Base-by-base conservation (phyloP, 1,140 invertebrate species). In the Bemisia tabaci region DNA sequence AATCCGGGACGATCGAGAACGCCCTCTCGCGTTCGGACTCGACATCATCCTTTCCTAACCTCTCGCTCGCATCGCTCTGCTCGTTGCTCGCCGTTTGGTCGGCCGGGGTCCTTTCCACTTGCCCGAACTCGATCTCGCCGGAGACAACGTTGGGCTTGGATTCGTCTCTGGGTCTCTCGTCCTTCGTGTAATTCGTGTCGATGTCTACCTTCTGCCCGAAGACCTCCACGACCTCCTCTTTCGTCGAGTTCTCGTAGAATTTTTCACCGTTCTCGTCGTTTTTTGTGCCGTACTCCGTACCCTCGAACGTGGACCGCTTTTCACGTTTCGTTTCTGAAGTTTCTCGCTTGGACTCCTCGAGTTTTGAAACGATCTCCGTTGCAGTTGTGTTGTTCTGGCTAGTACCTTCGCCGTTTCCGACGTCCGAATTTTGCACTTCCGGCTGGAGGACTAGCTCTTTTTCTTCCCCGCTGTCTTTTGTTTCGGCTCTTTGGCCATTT, bases 41-140 rank as follows among this genome's bases (percentile, higher is more conserved):
- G n/a, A n/a, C n/a, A 27, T 62, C 26, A 26, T 11, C 27, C 22
- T 63, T 22, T 22, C 27, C 59, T 67, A 22, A 64, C 39, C 59
- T 27, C 23, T 67, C 39, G 27, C 62, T 26, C 65, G 22, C 1
- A 27, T 60, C 22, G 59, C 65, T 27, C 65, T 67, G 21, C 39
- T 69, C 17, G 58, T 26, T 58, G 22, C 22, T 26, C 65, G 5
- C 65, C 2, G 33, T 59, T 24, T n/a, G 48, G 26, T 5, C 24
- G 59, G 21, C 60, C 60, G 33, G 33, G 64, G 23, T 58, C 48
- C 62, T 59, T 62, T 58, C 61, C 26, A 59, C 65, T 63, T 64
- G 26, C 5, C 63, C 24, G 22, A 60, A 2, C 27, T 63, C 27
- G n/a, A 63, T 63, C 24, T 63, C 62, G n/a, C 25, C 27, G 9